Evolutionary conservation across 64 coral and sea anemone genomes (phyloP).

Genomic region (Acropora yongei): DNA sequence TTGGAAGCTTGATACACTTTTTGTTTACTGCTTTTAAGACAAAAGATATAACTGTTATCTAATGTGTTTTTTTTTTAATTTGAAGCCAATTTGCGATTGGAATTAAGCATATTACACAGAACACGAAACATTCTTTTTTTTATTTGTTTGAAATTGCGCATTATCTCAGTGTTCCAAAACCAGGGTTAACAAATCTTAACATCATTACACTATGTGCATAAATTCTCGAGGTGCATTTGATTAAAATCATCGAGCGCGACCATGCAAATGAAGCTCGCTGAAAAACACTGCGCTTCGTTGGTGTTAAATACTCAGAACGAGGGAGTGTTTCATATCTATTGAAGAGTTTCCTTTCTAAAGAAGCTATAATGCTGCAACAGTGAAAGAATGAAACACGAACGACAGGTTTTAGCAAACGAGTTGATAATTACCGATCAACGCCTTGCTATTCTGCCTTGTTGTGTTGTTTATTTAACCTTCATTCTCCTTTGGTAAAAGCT

Average conservation of each 20-base stretch:
- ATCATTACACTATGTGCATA: too few relatives aligned
- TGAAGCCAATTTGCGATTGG: neutral
- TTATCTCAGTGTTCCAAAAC: too few relatives aligned
- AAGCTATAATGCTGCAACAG: neutral
- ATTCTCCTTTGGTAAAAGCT: too few relatives aligned
- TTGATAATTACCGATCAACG: too few relatives aligned
- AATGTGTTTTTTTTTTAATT: neutral
- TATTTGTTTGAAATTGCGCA: too few relatives aligned
- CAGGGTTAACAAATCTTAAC: too few relatives aligned
- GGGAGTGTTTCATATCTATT: neutral
- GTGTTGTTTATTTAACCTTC: too few relatives aligned
- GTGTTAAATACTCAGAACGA: neutral
- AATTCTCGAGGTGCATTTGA: neutral
- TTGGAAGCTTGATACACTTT: too few relatives aligned
- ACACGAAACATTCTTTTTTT: neutral
- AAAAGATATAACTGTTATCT: conserved; percentile 3
- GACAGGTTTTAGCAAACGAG: too few relatives aligned
- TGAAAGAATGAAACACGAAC: too few relatives aligned
- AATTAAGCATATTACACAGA: neutral
- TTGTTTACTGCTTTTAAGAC: too few relatives aligned
- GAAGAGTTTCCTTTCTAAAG: neutral
- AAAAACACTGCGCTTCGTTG: neutral
- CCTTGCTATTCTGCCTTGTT: too few relatives aligned
- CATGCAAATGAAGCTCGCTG: neutral
- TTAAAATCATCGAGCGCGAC: neutral